These are phyloP conservation scores for Sapayoa aenigma DNA, from an alignment of 2,113 vertebrate genomes.

Conservation along the genomic window DNA sequence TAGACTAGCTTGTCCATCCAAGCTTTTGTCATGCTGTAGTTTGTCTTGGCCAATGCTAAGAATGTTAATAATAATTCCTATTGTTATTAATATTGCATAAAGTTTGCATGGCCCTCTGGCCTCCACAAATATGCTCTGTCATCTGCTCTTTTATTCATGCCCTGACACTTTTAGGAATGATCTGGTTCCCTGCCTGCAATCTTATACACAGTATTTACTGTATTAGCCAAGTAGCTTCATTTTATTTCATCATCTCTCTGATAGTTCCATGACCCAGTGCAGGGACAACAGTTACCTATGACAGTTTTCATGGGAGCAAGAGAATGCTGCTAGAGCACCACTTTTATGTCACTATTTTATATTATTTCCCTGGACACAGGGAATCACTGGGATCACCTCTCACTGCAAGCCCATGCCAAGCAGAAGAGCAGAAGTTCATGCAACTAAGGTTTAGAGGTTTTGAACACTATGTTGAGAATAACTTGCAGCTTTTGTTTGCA, in stretches of 20 bases:
- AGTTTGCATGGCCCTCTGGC: neutral
- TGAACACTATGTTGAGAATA: neutral
- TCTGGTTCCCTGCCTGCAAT: neutral
- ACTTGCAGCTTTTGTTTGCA: neutral
- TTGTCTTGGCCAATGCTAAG: neutral
- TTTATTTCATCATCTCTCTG: neutral
- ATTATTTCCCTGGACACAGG: no score
- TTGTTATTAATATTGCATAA: neutral
- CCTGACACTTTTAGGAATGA: neutral
- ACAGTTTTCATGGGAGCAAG: neutral
- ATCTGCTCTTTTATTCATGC: neutral
- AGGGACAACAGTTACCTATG: neutral
- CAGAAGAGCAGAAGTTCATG: neutral
- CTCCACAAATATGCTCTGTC: neutral
- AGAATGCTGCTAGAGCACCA: neutral
- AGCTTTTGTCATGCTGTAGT: neutral
- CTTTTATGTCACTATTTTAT: neutral
- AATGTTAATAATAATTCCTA: neutral
- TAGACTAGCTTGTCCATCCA: neutral
- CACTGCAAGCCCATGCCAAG: neutral
- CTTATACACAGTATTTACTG: neutral
- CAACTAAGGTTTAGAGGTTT: neutral
- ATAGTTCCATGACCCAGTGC: neutral
- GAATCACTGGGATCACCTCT: neutral
- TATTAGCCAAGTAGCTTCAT: neutral